Evolutionary conservation across 23 tunicate species (phyloP), one percentile per base, ranked within the genome.

Genomic region (Trididemnum nubilum): DNA sequence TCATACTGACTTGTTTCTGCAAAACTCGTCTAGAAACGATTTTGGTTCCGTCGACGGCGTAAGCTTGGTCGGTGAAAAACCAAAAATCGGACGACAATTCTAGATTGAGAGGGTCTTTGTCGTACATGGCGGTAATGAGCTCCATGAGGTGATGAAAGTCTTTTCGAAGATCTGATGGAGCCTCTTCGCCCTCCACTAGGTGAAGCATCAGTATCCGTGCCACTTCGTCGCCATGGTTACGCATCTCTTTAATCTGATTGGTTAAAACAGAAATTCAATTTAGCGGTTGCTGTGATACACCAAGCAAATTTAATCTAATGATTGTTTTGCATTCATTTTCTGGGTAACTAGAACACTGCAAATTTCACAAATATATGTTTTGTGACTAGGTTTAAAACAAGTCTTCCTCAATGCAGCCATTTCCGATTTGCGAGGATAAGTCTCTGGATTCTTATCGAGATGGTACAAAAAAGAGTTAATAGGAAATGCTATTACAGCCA

Each of bases 171-270:
- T 80, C 79, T 18, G 79, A 18, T 1, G 97, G 97, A 57, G 92
- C 85, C 32, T 86, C 92, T 69, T 87, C 92, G 18, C 85, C 83
- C 40, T 86, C 79, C 72, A 60, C 71, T 0, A 92, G 34, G 71
- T 86, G 88, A 26, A 86, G 88, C 87, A 92, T 82, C 27, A 92
- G 24, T 30, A 92, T 86, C 12, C 97, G 79, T 15, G 97, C 91
- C 2, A 83, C 92, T 60, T 92, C 97, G 36, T 92, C 97, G 2
- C 97, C 97, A 37, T 85, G 88, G 78, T 83, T 92, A 0, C 90
- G 65, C 88, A 92, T 92, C 50, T 92, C 97, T 81, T 92, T 92
- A 19, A 86, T 79, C 97, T 92, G 35, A n/a, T n/a, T n/a, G n/a
- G n/a, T n/a, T 26, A 64, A 39, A 36, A 28, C n/a, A n/a, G n/a